Conservation (phyloP, 2,888 invertebrate species). For the Phania funesta region DNA sequence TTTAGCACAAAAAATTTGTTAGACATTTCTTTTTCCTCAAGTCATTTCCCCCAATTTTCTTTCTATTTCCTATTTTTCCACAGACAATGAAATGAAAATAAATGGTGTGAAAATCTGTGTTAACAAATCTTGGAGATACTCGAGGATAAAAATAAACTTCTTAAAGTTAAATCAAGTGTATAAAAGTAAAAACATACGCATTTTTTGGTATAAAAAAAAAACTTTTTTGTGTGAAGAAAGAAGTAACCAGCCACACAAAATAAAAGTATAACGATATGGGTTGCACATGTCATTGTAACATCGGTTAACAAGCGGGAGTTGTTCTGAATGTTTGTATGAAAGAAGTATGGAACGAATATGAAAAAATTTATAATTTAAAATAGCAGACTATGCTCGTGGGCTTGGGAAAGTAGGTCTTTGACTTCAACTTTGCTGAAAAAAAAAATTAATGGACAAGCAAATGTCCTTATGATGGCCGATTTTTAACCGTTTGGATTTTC, state of each 20-base stretch:
- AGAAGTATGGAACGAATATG: not conserved
- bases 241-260: not conserved
- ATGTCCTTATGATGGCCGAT: too few species aligned
- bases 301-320: slow-evolving; percentile 12
- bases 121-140: slow-evolving; percentile 62
- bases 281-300: not conserved
- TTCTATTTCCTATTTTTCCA: not conserved
- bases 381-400: too few species aligned
- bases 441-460: too few species aligned
- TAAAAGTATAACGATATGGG: not conserved
- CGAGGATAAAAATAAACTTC: slow-evolving; percentile 27
- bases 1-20: slow-evolving; percentile 48
- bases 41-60: not conserved
- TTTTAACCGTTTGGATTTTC: too few species aligned
- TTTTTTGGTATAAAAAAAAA: not conserved
- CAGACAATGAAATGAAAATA: slow-evolving; percentile 64
- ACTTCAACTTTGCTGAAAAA: too few species aligned
- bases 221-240: slow-evolving; percentile 4
- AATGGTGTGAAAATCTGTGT: slow-evolving; percentile 65
- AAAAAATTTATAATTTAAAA: too few species aligned
- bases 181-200: not conserved
- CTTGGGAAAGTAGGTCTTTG: too few species aligned
- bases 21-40: slow-evolving; percentile 15
- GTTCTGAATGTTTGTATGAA: too few species aligned
- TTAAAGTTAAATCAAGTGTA: slow-evolving; percentile 49